A percentile compares a stretch with the other conserved stretches of the same genome.
Conservation (phyloP, 2,888 invertebrate genomes). For the Erannis defoliaria region DNA sequence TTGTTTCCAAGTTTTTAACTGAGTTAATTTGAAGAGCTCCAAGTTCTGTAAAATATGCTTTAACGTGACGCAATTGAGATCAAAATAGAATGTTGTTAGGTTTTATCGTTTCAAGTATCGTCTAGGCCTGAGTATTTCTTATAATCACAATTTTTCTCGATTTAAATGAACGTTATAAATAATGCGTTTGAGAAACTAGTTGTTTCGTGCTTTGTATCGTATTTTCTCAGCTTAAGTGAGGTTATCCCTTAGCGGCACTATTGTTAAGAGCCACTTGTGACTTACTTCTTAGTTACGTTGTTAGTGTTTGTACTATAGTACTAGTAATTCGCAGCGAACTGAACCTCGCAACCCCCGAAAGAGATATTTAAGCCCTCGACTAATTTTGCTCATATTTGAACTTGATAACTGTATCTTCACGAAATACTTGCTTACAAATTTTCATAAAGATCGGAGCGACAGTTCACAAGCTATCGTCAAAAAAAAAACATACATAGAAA, state of each 20-base stretch:
- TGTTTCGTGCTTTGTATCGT: constrained; percentile 1
- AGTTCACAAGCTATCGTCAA: too few species aligned
- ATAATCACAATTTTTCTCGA: constrained; percentile 28
- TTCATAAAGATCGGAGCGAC: too few species aligned
- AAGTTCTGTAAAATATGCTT: constrained; percentile 27
- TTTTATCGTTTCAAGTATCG: constrained; percentile 17
- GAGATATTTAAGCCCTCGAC: too few species aligned
- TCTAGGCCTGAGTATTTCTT: constrained; percentile 28
- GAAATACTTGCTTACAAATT: too few species aligned
- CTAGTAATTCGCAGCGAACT: too few species aligned
- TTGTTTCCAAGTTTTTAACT: constrained; percentile 48
- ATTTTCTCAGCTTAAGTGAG: neutral
- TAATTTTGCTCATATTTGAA: too few species aligned
- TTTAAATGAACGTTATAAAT: constrained; percentile 21
- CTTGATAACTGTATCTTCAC: too few species aligned
- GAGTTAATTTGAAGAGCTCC: constrained; percentile 36
- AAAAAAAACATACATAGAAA: too few species aligned
- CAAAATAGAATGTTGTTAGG: constrained; percentile 3
- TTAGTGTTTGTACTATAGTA: too few species aligned
- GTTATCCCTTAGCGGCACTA: neutral
- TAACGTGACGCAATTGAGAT: constrained; percentile 25
- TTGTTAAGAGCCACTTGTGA: constrained; percentile 17
- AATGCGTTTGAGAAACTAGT: constrained; percentile 7
- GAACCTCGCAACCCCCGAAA: too few species aligned
- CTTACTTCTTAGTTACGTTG: constrained; percentile 24